phyloP scores from a whole-genome alignment of 1,140 invertebrate genomes.

The Paraescarpia echinospica region DNA sequence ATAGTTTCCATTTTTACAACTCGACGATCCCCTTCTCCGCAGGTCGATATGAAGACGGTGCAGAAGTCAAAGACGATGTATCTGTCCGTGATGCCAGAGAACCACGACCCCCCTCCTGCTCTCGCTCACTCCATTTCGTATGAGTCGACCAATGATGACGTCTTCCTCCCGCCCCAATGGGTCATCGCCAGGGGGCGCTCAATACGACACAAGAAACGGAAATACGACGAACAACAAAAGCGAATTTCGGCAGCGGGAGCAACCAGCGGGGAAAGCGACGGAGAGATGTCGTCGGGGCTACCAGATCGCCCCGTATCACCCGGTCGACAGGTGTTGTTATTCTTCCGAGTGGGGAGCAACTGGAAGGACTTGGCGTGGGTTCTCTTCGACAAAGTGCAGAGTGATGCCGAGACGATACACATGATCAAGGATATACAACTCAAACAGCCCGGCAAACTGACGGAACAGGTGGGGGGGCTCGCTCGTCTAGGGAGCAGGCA shows the following conservation, averaged over 20 bases:
- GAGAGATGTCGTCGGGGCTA: neutral
- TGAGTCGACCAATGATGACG: conserved; percentile 8
- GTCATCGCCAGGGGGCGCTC: conserved; percentile 29
- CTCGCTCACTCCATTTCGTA: neutral
- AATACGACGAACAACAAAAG: conserved; percentile 4
- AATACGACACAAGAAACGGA: conserved; percentile 13
- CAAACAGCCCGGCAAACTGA: conserved; percentile 18
- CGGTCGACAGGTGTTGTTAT: conserved; percentile 24
- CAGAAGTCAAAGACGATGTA: conserved; percentile 31
- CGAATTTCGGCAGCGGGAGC: neutral
- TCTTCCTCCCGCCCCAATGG: conserved; percentile 24
- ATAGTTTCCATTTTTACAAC: neutral
- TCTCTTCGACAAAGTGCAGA: conserved; percentile 26
- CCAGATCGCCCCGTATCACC: neutral
- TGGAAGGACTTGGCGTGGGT: conserved; percentile 32
- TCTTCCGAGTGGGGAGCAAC: conserved; percentile 29
- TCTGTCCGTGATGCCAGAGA: conserved; percentile 23
- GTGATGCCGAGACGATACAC: conserved; percentile 24
- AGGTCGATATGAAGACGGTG: conserved; percentile 27
- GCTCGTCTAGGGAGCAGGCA: neutral
- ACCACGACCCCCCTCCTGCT: conserved; percentile 19
- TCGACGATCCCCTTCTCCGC: neutral
- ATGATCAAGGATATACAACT: conserved; percentile 31
- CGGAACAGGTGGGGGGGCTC: conserved; percentile 14
- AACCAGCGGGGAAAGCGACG: neutral